These are phyloP conservation scores for Dipodomys stephensi DNA, from an alignment of 2,113 vertebrate genomes.

Conservation along the genomic window DNA sequence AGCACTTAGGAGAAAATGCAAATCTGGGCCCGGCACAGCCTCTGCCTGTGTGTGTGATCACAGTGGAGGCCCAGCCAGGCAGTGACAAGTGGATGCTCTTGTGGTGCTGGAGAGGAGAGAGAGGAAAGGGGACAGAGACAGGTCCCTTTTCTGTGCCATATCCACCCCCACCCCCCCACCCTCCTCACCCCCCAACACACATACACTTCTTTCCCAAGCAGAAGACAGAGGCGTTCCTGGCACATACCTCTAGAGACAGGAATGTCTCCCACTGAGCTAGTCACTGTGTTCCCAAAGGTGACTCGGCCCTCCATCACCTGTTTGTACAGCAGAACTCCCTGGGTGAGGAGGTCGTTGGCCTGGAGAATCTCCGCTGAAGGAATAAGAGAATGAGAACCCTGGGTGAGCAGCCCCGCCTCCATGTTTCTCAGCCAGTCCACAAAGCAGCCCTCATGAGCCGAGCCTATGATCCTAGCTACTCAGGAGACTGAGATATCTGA, in stretches of 20 bases:
- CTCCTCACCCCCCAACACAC: neutral
- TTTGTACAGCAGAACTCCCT: conserved; percentile 86
- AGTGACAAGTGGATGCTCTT: rapidly evolving
- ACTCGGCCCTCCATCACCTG: conserved; percentile 76
- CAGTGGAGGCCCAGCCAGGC: neutral
- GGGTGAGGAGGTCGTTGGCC: conserved; percentile 90
- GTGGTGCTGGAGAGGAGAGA: neutral
- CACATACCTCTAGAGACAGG: conserved; percentile 76
- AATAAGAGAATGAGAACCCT: neutral
- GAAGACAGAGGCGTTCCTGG: neutral
- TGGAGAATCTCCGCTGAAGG: conserved; percentile 89
- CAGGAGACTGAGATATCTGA: too few relatives aligned
- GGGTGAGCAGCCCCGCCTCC: neutral
- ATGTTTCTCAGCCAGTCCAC: neutral
- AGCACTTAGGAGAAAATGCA: neutral
- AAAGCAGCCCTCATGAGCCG: neutral
- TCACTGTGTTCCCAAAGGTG: conserved; percentile 62
- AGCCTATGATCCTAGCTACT: too few relatives aligned
- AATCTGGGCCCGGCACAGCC: rapidly evolving
- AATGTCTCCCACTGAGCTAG: neutral
- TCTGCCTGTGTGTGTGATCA: neutral
- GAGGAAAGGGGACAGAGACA: neutral
- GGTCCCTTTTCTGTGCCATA: neutral
- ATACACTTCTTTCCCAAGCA: neutral
- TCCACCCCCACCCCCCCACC: too few relatives aligned